Evolutionary conservation across 2,888 invertebrate genomes (phyloP), one percentile per base, ranked within the genome.

Genomic region (Bursaphelenchus okinawaensis): DNA sequence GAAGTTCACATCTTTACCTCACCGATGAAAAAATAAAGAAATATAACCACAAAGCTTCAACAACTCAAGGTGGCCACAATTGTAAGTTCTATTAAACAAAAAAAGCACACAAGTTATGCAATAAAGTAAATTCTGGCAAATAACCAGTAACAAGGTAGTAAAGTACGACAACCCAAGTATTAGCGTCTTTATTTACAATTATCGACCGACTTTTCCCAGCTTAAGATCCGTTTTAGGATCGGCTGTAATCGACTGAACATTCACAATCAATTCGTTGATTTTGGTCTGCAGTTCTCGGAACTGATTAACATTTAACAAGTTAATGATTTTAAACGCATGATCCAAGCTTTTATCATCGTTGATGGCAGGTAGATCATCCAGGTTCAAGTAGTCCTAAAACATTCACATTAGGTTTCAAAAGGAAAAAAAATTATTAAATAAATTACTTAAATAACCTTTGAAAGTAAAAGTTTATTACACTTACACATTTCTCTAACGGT

Each of bases 191-290:
- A 59, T 61, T 62, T 40, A 40, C 12, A 22, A 22, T 74, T 52
- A 72, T n/a, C 58, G 65, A 51, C 72, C 72, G 40, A 75, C 63
- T 29, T 54, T 50, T 23, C 68, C 68, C 23, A 72, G n/a, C 4
- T 58, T 65, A 20, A 66, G 51, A 52, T 72, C 74, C 9, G 67
- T 65, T 40, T 75, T 75, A 27, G 72, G 72, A 51, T 72, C 57
- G 16, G 75, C 72, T 12, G 96, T 96, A 1, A 96, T 87, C 68
- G 86, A 88, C 86, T 98, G 98, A 4, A 93, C 91, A 54, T 89
- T 88, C 0, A 95, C 96, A 73, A 98, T 90, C 0, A 91, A 89
- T 84, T 94, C 92, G 84, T 98, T 98, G 59, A 95, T 93, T 64
- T 74, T 67, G 29, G 69, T 67, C 55, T 72, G 72, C 54, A 72